Evolutionary conservation across 2,888 invertebrate species (phyloP), one percentile per base, ranked within the genome.

Genomic region (Baccha elongata): DNA sequence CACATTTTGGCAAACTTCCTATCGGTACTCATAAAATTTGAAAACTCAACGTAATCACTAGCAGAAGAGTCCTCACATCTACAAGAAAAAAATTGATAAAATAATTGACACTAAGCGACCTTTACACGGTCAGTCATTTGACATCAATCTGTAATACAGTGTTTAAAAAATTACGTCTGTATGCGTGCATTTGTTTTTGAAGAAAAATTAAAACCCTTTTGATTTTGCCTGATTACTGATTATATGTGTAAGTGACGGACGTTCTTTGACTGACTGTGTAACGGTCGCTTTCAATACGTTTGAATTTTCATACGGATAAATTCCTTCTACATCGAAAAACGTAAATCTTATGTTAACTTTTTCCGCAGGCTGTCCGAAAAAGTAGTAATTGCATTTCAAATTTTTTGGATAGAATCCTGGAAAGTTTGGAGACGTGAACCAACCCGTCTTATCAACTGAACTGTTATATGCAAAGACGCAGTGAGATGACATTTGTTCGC

Each of bases 31-130:
- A 96, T 94, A 89, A 95, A 97, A 92, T 99, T 99, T 52, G 98
- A 98, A 91, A 99, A 98, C 90, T 98, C 97, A 64, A 99, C 96
- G 91, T 96, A 98, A 91, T 99, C 99, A 88, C 98, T 98, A 46
- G 97, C 96, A 1, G 98, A 96, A 52, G 94, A 93, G 73, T 96
- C 95, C 87, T 96, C 96, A 89, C 99, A 99, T 85, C 98, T 99
- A 32, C n/a, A n/a, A n/a, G n/a, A n/a, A n/a, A n/a, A n/a, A n/a
- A n/a, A n/a, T 23, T 15, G 1, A 3, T n/a, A n/a, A n/a, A n/a
- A n/a, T n/a, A n/a, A n/a, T n/a, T n/a, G n/a, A n/a, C n/a, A n/a
- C n/a, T n/a, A n/a, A n/a, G n/a, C n/a, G n/a, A n/a, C n/a, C n/a
- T n/a, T n/a, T n/a, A n/a, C n/a, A n/a, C n/a, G n/a, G n/a, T n/a